Conservation (phyloP, 2,113 vertebrate genomes). For the Tor tambroides region DNA sequence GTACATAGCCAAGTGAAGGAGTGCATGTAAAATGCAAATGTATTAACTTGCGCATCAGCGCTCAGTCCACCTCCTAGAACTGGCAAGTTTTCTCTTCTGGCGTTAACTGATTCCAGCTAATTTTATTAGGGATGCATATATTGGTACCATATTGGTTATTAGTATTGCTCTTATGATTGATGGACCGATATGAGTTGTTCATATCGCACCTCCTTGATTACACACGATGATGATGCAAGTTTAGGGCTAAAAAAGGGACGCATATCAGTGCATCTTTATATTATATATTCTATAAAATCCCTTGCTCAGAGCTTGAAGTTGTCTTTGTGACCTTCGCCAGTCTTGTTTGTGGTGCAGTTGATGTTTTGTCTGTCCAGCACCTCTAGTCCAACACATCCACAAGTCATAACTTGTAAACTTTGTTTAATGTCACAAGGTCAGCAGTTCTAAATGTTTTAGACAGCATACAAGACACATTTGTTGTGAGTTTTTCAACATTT, state of each 20-base stretch:
- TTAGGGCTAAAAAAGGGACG: no score
- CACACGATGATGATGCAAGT: background rate
- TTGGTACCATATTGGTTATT: background rate
- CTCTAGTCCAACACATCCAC: constrained; percentile 17
- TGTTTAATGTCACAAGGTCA: constrained; percentile 39
- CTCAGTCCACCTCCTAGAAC: background rate
- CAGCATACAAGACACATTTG: constrained; percentile 14
- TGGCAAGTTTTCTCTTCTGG: background rate
- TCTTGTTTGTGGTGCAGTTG: background rate
- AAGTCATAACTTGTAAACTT: constrained; percentile 31
- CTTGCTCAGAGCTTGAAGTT: background rate
- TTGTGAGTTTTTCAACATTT: constrained; percentile 8
- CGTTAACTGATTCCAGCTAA: background rate
- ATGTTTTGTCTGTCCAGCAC: constrained; percentile 5
- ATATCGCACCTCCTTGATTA: background rate
- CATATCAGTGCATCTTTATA: background rate
- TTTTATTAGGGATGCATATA: background rate
- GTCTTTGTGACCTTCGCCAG: background rate
- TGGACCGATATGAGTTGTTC: background rate
- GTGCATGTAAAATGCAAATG: background rate
- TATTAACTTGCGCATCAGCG: background rate
- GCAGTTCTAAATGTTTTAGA: background rate
- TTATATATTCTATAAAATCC: background rate
- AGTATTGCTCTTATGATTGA: background rate
- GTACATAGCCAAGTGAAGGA: background rate